These are phyloP conservation scores for Philypnodon macrostomus DNA, from an alignment of 2,797 vertebrate genomes.

Conservation along the genomic window DNA sequence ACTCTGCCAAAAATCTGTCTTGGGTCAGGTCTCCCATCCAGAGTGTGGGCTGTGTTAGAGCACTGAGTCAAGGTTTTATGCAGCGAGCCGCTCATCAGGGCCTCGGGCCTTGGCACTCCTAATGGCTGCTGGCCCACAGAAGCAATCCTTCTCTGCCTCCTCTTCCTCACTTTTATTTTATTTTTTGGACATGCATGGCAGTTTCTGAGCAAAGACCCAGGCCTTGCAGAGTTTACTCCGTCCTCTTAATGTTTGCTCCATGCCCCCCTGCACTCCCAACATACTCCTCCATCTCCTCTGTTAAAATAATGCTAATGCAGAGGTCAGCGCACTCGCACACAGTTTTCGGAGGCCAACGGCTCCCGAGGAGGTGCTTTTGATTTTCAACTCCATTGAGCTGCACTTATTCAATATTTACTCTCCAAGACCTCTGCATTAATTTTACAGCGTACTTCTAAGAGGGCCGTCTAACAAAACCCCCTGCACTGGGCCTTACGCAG, in stretches of 20 bases:
- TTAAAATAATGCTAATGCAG: slow-evolving; percentile 78
- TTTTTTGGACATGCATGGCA: slow-evolving; percentile 36
- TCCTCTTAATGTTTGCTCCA: slow-evolving; percentile 33
- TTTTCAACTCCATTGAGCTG: slow-evolving; percentile 72
- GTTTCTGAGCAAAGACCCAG: slow-evolving; percentile 41
- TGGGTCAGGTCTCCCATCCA: slow-evolving; percentile 68
- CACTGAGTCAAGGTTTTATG: slow-evolving; percentile 69
- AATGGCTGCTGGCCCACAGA: slow-evolving; percentile 61
- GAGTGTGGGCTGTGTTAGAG: slow-evolving; percentile 69
- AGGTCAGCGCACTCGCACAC: slow-evolving; percentile 67
- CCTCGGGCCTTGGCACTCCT: slow-evolving; percentile 69
- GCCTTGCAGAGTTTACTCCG: slow-evolving; percentile 52
- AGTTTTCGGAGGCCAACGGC: slow-evolving; percentile 70
- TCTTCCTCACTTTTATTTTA: slow-evolving; percentile 30
- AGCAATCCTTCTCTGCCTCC: slow-evolving; percentile 47
- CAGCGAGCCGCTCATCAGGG: slow-evolving; percentile 56
- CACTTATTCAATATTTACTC: slow-evolving; percentile 80
- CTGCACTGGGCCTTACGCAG: slow-evolving; percentile 55
- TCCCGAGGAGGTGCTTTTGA: slow-evolving; percentile 73
- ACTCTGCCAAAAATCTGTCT: slow-evolving; percentile 70
- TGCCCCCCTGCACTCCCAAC: slow-evolving; percentile 40
- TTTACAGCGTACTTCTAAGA: slow-evolving; percentile 69
- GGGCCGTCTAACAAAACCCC: slow-evolving; percentile 39
- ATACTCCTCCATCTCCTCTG: slow-evolving; percentile 57
- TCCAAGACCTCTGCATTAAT: slow-evolving; percentile 75